These are phyloP conservation scores for Tokudaia muenninki DNA, from an alignment of 2,797 vertebrate genomes.

Conservation along the genomic window DNA sequence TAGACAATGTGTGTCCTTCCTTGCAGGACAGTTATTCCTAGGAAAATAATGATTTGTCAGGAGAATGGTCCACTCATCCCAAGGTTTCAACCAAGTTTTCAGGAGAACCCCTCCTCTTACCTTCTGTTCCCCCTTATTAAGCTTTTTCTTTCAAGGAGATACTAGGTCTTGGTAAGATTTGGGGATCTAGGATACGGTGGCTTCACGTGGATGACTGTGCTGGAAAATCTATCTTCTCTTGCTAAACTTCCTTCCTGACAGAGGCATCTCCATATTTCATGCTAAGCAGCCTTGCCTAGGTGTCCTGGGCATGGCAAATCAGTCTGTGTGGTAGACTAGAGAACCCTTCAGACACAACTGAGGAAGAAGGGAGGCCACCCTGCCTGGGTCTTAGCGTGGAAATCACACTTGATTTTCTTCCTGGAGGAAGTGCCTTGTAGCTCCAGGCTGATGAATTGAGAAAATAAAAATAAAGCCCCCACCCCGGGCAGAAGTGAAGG, in stretches of 20 bases:
- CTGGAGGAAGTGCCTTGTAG: background rate
- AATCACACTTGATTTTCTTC: background rate
- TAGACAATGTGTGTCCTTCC: background rate
- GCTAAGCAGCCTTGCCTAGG: background rate
- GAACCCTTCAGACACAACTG: background rate
- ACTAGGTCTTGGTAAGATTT: background rate
- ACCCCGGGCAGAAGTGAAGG: background rate
- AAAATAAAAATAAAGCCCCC: no score
- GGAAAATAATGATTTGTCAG: background rate
- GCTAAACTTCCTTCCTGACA: background rate
- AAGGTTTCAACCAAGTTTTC: background rate
- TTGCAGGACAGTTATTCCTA: background rate
- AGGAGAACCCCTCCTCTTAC: background rate
- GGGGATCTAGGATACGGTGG: background rate
- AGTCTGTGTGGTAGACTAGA: background rate
- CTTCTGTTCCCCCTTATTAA: background rate
- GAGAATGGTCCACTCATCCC: background rate
- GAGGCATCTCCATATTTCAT: background rate
- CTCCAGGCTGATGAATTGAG: background rate
- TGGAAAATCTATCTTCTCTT: background rate
- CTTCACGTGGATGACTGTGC: background rate
- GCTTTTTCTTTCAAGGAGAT: constrained; percentile 2
- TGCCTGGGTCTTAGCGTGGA: background rate
- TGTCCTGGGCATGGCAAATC: background rate
- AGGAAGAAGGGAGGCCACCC: background rate